Evolutionary conservation across 2,797 vertebrate genomes (phyloP).

Genomic region (Mormyrus proboscirostris): DNA sequence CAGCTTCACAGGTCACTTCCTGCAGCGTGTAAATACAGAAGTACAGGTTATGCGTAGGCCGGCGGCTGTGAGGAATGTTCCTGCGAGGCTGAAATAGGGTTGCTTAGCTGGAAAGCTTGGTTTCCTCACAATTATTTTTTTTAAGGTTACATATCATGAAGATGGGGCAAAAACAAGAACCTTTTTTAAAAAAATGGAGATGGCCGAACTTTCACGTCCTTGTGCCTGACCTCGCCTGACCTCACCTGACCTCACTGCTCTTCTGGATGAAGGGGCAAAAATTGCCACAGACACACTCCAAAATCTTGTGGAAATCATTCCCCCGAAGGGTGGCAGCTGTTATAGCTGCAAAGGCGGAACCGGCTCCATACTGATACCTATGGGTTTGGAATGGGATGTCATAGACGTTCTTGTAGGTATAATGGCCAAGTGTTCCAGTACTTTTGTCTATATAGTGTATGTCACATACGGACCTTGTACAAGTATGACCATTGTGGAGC

Average conservation of each 20-base stretch:
- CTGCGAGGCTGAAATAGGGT: not conserved
- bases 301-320: not conserved
- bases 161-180: not conserved
- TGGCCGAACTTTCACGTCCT: no score
- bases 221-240: no score
- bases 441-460: not conserved
- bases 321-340: not conserved
- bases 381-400: not conserved
- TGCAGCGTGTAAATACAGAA: not conserved
- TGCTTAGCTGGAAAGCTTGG: not conserved
- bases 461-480: not conserved
- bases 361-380: not conserved
- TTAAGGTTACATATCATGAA: not conserved
- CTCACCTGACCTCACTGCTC: no score
- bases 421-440: not conserved
- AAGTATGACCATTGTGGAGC: not conserved
- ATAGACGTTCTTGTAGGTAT: not conserved
- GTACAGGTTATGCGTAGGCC: not conserved
- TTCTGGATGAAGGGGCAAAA: no score
- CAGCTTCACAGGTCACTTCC: not conserved
- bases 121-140: not conserved
- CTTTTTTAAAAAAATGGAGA: not conserved
- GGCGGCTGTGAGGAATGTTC: not conserved
- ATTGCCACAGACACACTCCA: not conserved
- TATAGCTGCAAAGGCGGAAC: not conserved